Conservation (phyloP, 2,888 invertebrate genomes). For the Tiliacea citrago region DNA sequence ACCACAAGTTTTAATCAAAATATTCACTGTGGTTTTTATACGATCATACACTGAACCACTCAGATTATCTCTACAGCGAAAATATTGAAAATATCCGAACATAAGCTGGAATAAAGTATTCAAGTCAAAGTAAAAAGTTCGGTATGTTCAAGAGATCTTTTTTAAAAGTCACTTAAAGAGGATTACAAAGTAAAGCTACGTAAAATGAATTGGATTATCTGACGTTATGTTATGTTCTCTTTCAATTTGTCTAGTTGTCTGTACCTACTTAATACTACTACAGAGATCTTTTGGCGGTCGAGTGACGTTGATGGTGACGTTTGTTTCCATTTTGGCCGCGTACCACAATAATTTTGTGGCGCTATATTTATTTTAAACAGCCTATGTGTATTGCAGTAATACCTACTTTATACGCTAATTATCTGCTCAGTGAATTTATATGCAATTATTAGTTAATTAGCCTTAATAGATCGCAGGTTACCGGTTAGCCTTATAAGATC, state of each 20-base stretch:
- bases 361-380: neutral
- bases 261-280: neutral
- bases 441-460: slow-evolving; percentile 1
- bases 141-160: slow-evolving; percentile 19
- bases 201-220: slow-evolving; percentile 27
- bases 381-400: neutral
- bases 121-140: slow-evolving; percentile 39
- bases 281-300: neutral
- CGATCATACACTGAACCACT: slow-evolving; percentile 4
- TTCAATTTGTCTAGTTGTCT: slow-evolving; percentile 3
- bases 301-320: too few relatives aligned
- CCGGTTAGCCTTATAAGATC: too few relatives aligned
- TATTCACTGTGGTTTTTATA: slow-evolving; percentile 19
- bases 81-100: slow-evolving; percentile 6
- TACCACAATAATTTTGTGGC: too few relatives aligned
- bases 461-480: neutral
- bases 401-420: neutral
- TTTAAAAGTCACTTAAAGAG: slow-evolving; percentile 29
- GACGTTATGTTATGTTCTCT: slow-evolving; percentile 4
- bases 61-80: slow-evolving; percentile 16
- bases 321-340: too few relatives aligned
- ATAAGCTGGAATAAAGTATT: slow-evolving; percentile 17
- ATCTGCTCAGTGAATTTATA: slow-evolving; percentile 3
- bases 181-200: slow-evolving; percentile 32
- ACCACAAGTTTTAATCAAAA: slow-evolving; percentile 41